Conservation (phyloP, 2,797 vertebrate genomes). For the Nothura maculosa region DNA sequence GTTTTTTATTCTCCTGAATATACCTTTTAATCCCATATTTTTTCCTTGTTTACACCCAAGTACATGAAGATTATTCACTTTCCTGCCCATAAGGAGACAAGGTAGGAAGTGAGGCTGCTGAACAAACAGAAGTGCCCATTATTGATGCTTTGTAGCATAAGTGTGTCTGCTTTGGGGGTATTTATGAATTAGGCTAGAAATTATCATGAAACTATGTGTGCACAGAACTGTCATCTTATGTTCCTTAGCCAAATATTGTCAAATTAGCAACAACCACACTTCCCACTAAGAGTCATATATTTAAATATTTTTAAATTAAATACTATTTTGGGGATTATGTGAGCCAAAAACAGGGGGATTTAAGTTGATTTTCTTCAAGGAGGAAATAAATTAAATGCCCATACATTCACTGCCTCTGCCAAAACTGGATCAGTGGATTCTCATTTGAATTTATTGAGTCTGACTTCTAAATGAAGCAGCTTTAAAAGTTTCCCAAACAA, state of each 20-base stretch:
- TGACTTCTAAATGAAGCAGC: background rate
- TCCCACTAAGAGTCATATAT: slow-evolving; percentile 8
- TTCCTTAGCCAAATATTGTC: slow-evolving; percentile 57
- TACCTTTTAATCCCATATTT: slow-evolving; percentile 31
- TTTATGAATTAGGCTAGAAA: slow-evolving; percentile 52
- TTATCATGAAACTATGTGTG: background rate
- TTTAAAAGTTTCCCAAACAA: slow-evolving; percentile 1
- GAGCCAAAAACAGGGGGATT: background rate
- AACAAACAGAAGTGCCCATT: slow-evolving; percentile 38
- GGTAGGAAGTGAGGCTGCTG: slow-evolving; percentile 13
- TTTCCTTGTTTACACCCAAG: slow-evolving; percentile 14
- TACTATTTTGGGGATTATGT: slow-evolving; percentile 50
- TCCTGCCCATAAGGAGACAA: slow-evolving; percentile 18
- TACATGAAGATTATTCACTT: slow-evolving; percentile 46
- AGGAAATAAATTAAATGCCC: slow-evolving; percentile 21
- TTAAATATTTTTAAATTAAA: slow-evolving; percentile 55
- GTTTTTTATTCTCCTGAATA: background rate
- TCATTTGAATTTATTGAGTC: background rate
- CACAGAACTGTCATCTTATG: background rate
- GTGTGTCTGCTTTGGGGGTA: slow-evolving; percentile 18
- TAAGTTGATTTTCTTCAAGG: background rate
- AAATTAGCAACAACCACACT: slow-evolving; percentile 66
- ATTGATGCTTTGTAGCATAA: slow-evolving; percentile 19
- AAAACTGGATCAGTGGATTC: background rate
- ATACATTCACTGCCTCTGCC: background rate